These are phyloP conservation scores for Chydorus sphaericus DNA, from an alignment of 2,888 invertebrate genomes.

Conservation along the genomic window DNA sequence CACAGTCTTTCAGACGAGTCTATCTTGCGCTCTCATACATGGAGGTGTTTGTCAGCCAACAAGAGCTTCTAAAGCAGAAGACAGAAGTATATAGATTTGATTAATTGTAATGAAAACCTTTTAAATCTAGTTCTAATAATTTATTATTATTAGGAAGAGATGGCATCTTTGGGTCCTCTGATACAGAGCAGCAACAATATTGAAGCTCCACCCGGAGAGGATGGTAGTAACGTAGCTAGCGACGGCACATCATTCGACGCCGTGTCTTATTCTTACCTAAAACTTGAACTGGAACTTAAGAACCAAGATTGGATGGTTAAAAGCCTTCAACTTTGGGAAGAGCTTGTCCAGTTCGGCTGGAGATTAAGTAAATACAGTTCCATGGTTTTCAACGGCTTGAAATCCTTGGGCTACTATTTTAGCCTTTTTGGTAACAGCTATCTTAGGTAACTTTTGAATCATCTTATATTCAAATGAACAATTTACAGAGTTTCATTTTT, in stretches of 20 bases:
- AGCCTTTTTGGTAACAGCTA: background rate
- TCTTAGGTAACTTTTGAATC: background rate
- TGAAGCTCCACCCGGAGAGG: background rate
- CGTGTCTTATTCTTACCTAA: background rate
- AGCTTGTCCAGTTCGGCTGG: background rate
- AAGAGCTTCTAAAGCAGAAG: background rate
- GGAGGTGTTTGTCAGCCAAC: background rate
- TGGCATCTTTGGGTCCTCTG: background rate
- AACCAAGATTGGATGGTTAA: conserved; percentile 4
- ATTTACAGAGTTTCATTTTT: background rate
- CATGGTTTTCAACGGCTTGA: background rate
- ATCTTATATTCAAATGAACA: background rate
- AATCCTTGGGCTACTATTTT: conserved; percentile 1
- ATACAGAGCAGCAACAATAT: background rate
- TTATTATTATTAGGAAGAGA: background rate
- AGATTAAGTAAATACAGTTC: background rate
- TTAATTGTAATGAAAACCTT: too few species aligned
- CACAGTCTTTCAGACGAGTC: background rate
- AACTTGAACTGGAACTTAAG: conserved; percentile 1
- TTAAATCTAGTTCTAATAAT: background rate
- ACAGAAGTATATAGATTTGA: background rate
- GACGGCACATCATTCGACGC: background rate
- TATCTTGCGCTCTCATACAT: background rate
- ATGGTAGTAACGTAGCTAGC: background rate
- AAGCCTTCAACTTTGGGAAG: background rate